A percentile compares a stretch with the other conserved stretches of the same genome.
phyloP scores from a whole-genome alignment of 2,888 invertebrate genomes.

The Thalpophila matura region DNA sequence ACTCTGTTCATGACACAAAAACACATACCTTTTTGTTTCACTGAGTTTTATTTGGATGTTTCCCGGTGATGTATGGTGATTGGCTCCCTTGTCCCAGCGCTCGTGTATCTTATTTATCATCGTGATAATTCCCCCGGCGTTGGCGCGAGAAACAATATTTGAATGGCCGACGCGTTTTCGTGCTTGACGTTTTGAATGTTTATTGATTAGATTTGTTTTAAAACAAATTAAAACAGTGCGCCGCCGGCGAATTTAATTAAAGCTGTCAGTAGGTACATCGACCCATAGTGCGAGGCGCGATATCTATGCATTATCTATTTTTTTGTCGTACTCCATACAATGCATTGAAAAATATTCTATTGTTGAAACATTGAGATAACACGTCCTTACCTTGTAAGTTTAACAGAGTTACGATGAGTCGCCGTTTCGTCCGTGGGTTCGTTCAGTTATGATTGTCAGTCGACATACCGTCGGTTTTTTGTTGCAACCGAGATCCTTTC shows the following conservation, averaged over 20 bases:
- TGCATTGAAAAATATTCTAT: constrained; percentile 81
- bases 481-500: constrained; percentile 74
- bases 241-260: constrained; percentile 83
- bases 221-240: constrained; percentile 83
- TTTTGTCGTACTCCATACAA: constrained; percentile 74
- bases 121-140: constrained; percentile 86
- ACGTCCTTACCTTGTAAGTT: constrained; percentile 78
- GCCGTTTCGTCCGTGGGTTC: constrained; percentile 69
- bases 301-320: constrained; percentile 79
- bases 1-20: constrained; percentile 82
- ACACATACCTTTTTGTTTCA: constrained; percentile 85
- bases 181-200: constrained; percentile 80
- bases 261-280: constrained; percentile 76
- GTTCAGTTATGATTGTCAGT: constrained; percentile 75
- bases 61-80: constrained; percentile 90
- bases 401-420: constrained; percentile 83
- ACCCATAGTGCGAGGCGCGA: constrained; percentile 68
- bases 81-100: constrained; percentile 87
- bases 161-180: constrained; percentile 78
- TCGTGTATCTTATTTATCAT: constrained; percentile 89
- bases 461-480: constrained; percentile 75
- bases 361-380: constrained; percentile 83
- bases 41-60: constrained; percentile 85
- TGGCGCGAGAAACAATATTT: constrained; percentile 84
- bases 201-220: constrained; percentile 85